phyloP scores from a whole-genome alignment of 2,797 vertebrate genomes.

The Rhabdophis nuchalis region DNA sequence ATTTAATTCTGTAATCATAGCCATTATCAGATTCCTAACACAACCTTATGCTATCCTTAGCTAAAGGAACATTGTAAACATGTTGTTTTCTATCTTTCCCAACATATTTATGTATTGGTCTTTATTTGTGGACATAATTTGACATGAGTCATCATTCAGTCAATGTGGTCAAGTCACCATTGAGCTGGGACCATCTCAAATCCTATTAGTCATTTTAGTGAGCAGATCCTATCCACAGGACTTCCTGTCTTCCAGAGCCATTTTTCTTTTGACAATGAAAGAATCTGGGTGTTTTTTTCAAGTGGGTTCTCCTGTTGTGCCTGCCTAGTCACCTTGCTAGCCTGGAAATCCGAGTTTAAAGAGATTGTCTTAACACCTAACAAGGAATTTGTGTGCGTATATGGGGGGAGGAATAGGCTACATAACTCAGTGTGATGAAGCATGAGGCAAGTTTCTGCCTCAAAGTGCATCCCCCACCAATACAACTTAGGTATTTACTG shows the following conservation, averaged over 20 bases:
- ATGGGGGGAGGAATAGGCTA: not conserved
- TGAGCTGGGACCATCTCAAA: not conserved
- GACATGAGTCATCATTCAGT: not conserved
- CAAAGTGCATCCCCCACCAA: not conserved
- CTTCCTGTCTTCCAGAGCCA: not conserved
- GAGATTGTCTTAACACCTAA: not conserved
- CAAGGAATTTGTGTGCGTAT: not conserved
- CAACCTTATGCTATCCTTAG: not conserved
- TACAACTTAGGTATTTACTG: slow-evolving; percentile 51
- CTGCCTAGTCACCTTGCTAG: not conserved
- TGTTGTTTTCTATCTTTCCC: not conserved
- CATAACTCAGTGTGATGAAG: not conserved
- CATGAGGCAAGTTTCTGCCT: not conserved
- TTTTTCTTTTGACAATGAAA: not conserved
- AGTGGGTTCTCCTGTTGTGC: not conserved
- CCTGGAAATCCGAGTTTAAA: not conserved
- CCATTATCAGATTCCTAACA: not conserved
- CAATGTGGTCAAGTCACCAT: not conserved
- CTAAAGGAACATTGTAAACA: not conserved
- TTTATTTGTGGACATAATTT: not conserved
- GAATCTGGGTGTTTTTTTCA: not conserved
- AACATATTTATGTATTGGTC: not conserved
- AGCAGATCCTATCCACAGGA: not conserved
- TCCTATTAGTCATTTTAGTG: not conserved
- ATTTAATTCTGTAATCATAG: not conserved